phyloP scores from a whole-genome alignment of 2,797 vertebrate genomes.

The Siniperca undulata region DNA sequence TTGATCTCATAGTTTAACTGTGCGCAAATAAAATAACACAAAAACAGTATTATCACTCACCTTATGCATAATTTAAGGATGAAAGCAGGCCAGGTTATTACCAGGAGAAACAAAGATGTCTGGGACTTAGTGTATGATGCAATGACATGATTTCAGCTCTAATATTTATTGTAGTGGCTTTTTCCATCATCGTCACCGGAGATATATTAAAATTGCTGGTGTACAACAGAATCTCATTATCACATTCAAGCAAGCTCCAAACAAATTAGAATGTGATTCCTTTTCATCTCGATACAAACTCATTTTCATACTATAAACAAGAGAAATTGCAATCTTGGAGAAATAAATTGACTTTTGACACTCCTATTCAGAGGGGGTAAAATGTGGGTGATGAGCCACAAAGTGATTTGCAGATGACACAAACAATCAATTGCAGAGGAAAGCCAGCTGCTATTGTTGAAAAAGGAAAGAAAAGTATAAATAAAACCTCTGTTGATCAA shows the following conservation, averaged over 20 bases:
- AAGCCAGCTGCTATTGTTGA: conserved; percentile 40
- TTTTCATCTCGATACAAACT: conserved; percentile 76
- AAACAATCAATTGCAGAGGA: conserved; percentile 56
- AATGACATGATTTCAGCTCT: conserved; percentile 40
- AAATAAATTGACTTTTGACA: conserved; percentile 75
- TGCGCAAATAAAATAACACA: conserved; percentile 16
- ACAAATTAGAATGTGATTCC: conserved; percentile 75
- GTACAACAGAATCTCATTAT: conserved; percentile 76
- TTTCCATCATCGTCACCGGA: conserved; percentile 52
- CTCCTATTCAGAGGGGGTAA: conserved; percentile 61
- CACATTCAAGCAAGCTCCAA: conserved; percentile 65
- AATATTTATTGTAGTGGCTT: conserved; percentile 51
- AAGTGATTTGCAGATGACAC: conserved; percentile 60
- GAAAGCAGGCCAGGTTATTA: conserved; percentile 32
- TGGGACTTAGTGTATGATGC: conserved; percentile 11
- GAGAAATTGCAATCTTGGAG: conserved; percentile 71
- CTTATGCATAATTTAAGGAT: conserved; percentile 34
- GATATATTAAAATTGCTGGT: conserved; percentile 70
- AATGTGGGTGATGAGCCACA: conserved; percentile 64
- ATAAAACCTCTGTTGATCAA: conserved; percentile 41
- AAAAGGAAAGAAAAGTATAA: conserved; percentile 27
- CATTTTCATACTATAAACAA: conserved; percentile 78
- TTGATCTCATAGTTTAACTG: conserved; percentile 18
- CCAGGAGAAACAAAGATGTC: conserved; percentile 32
- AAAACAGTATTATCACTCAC: conserved; percentile 11